phyloP scores from a whole-genome alignment of 2,888 invertebrate species.

The Apocheima hispidaria region DNA sequence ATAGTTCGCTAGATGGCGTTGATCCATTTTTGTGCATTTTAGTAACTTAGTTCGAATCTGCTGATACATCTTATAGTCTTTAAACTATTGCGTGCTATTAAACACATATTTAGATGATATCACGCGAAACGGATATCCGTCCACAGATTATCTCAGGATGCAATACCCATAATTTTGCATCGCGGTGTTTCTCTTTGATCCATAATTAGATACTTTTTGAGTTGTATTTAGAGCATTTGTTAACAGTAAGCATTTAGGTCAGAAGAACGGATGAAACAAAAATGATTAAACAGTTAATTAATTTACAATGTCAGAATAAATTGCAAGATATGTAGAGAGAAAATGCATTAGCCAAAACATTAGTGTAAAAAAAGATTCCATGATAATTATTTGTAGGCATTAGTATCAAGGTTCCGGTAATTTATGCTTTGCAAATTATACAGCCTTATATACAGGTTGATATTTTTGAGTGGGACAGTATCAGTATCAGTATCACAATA shows the following conservation, averaged over 20 bases:
- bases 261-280: no score
- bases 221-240: background rate
- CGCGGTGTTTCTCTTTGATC: slow-evolving; percentile 20
- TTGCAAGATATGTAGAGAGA: no score
- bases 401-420: slow-evolving; percentile 29
- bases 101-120: slow-evolving; percentile 18
- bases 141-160: slow-evolving; percentile 13
- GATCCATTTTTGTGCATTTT: no score
- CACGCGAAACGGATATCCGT: slow-evolving; percentile 30
- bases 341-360: background rate
- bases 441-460: no score
- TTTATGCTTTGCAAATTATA: slow-evolving; percentile 26
- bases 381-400: slow-evolving; percentile 7
- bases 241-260: background rate
- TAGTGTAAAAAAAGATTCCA: background rate
- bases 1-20: no score
- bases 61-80: slow-evolving; percentile 20
- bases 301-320: no score
- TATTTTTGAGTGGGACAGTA: no score
- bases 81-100: slow-evolving; percentile 25
- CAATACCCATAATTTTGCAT: slow-evolving; percentile 6
- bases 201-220: slow-evolving; percentile 3
- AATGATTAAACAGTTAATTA: no score
- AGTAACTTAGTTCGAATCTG: slow-evolving; percentile 20
- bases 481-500: no score